Evolutionary conservation across 2,113 vertebrate species (phyloP).

Genomic region (Chiloscyllium plagiosum): DNA sequence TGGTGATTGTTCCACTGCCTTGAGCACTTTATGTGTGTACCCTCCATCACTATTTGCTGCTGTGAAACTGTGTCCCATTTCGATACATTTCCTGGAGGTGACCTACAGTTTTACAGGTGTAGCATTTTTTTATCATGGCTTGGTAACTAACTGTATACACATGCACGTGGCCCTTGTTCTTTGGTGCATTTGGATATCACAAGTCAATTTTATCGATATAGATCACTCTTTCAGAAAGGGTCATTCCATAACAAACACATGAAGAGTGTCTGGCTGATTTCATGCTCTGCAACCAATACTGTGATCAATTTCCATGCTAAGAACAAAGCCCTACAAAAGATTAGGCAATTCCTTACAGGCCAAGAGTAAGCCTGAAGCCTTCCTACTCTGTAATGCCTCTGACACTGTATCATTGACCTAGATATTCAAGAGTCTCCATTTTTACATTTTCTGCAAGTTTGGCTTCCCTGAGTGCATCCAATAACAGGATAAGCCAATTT

Average conservation of each 20-base stretch:
- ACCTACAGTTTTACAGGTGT: too few species aligned
- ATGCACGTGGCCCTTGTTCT: not conserved
- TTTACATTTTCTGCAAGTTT: not conserved
- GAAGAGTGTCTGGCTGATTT: not conserved
- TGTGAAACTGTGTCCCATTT: too few species aligned
- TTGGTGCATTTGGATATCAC: not conserved
- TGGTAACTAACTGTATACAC: not conserved
- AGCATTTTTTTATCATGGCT: too few species aligned
- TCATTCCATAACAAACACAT: not conserved
- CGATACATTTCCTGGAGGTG: too few species aligned
- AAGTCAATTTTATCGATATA: not conserved
- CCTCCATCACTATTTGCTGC: too few species aligned
- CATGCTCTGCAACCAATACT: not conserved
- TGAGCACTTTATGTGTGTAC: too few species aligned
- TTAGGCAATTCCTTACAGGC: not conserved
- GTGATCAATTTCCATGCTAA: not conserved
- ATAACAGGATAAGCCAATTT: not conserved
- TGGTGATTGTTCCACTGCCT: too few species aligned
- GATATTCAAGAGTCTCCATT: not conserved
- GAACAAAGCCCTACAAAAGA: not conserved
- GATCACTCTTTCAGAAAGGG: not conserved
- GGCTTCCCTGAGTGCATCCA: not conserved
- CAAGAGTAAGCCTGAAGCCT: not conserved
- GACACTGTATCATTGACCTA: not conserved
- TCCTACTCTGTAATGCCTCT: not conserved